Evolutionary conservation across 2,888 invertebrate genomes (phyloP), one percentile per base, ranked within the genome.

Genomic region (Hypolimnas misippus): DNA sequence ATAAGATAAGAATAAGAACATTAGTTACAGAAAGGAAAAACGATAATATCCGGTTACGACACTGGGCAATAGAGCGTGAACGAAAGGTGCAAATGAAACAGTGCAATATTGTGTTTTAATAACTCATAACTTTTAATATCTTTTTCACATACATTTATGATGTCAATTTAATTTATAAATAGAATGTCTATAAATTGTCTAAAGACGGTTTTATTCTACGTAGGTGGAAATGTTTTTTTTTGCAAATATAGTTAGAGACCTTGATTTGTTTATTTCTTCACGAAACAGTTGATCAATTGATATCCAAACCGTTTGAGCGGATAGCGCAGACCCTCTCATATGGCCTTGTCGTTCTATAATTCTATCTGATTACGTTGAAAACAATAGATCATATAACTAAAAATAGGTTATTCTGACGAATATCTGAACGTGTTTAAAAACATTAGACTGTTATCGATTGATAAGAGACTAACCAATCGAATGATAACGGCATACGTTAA

Each of bases 31-130:
- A 77, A 82, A 83, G 80, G 74, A 75, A 79, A 82, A 79, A 79
- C 73, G 75, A 78, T 77, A 79, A 76, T 74, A 80, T 80, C 79
- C 81, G 82, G 78, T 87, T 86, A 82, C 80, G 80, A 83, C 63
- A 74, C 73, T 67, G 73, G 62, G 72, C 80, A 81, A 85, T 89
- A 76, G 82, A 86, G 81, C 88, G 81, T 82, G 74, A 74, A 84
- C 73, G 76, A 81, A 67, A 68, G 66, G 63, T 65, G 66, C 61
- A 68, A 68, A 65, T 57, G 63, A 69, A 68, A 68, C 65, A 71
- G 61, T 63, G 62, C 57, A 71, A 62, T 65, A 67, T 56, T 59
- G 60, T 52, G 60, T 62, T 67, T 62, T 63, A 56, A 66, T 61
- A 40, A 54, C 21, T 50, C 44, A 40, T 46, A 57, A 14, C 19